A percentile compares a stretch with the other conserved stretches of the same genome.
Conservation (phyloP, 1,140 invertebrate species). For the Neelides sp. region DNA sequence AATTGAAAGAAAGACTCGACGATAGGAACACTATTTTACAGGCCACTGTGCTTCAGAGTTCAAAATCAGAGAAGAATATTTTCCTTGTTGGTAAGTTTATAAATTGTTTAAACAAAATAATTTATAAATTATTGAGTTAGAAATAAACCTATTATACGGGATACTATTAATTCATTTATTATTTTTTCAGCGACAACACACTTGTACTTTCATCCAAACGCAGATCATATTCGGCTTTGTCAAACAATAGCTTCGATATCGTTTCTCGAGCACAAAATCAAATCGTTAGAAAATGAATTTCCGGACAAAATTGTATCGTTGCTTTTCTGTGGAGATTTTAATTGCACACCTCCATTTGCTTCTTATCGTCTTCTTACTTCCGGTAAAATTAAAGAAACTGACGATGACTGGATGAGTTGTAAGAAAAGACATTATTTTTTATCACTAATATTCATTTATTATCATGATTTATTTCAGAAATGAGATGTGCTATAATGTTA, state of each 20-base stretch:
- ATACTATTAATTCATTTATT: no score
- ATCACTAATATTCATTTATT: constrained; percentile 7
- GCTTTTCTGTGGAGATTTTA: constrained; percentile 73
- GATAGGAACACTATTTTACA: constrained; percentile 42
- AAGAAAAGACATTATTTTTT: constrained; percentile 37
- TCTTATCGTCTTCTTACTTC: constrained; percentile 60
- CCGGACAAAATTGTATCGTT: constrained; percentile 44
- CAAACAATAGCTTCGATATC: constrained; percentile 38
- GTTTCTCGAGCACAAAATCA: constrained; percentile 31
- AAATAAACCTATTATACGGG: background rate
- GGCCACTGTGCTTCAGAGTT: constrained; percentile 30
- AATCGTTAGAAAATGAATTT: constrained; percentile 32
- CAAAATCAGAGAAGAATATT: background rate
- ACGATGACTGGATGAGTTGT: constrained; percentile 64
- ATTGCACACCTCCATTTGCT: constrained; percentile 66
- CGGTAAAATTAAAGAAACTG: constrained; percentile 46
- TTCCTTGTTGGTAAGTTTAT: constrained; percentile 20
- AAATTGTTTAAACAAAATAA: background rate
- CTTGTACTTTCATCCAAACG: constrained; percentile 79
- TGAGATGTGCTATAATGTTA: background rate
- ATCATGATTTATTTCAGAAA: background rate
- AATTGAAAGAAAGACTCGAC: constrained; percentile 41
- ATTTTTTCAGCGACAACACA: constrained; percentile 61
- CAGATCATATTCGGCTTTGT: constrained; percentile 71
- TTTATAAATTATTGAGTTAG: background rate